These are phyloP conservation scores for Dicyrtomina minuta DNA, from an alignment of 2,888 invertebrate genomes.

Conservation along the genomic window DNA sequence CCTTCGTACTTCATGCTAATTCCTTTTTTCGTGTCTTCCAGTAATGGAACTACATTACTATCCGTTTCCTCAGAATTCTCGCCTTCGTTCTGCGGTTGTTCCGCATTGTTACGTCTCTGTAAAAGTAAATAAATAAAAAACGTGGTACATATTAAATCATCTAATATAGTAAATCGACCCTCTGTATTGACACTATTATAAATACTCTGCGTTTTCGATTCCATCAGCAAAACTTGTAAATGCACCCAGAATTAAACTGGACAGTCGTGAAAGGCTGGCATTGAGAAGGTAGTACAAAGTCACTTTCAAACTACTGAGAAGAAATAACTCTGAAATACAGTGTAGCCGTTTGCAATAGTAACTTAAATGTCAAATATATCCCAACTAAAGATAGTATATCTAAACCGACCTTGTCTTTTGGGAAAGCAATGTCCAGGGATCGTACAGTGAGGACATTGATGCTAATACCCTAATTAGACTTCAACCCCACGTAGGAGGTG, in stretches of 20 bases:
- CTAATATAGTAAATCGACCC: no score
- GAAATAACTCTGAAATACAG: background rate
- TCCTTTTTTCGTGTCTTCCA: conserved; percentile 39
- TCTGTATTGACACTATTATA: no score
- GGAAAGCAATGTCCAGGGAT: conserved; percentile 43
- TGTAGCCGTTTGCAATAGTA: background rate
- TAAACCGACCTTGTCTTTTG: conserved; percentile 35
- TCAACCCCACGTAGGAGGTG: conserved; percentile 34
- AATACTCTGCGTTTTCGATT: no score
- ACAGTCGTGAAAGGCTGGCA: no score
- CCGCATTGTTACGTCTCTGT: no score
- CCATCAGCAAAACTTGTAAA: no score
- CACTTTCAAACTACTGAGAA: no score
- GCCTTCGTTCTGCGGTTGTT: conserved; percentile 11
- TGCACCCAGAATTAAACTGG: no score
- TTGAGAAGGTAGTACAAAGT: no score
- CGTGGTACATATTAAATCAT: no score
- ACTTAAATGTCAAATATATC: background rate
- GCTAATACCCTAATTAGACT: conserved; percentile 40
- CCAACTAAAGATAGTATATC: no score
- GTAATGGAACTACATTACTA: conserved; percentile 17
- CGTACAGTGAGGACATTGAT: conserved; percentile 43
- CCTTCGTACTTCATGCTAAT: conserved; percentile 21
- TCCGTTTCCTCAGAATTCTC: background rate
- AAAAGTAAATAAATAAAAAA: no score